Conservation (phyloP, 2,888 invertebrate species). For the Biston stratarius region DNA sequence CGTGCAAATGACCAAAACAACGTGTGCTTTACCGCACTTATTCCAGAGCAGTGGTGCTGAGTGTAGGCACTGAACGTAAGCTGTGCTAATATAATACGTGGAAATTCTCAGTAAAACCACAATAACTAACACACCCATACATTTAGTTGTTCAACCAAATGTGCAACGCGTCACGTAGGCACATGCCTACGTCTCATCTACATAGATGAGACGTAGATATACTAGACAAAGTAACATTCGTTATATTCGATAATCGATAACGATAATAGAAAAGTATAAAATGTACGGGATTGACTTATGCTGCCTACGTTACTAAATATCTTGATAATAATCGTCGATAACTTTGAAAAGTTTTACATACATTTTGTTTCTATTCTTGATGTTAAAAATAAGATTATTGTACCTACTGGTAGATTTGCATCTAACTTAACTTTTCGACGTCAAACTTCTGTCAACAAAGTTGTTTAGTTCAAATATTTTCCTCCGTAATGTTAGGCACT, state of each 20-base stretch:
- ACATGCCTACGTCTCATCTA: too few species aligned
- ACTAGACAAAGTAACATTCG: too few species aligned
- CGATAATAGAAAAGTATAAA: too few species aligned
- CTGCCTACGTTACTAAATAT: too few species aligned
- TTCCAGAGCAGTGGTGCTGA: conserved; percentile 37
- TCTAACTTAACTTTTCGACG: neutral
- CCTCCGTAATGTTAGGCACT: neutral
- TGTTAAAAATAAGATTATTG: too few species aligned
- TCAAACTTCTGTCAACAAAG: neutral
- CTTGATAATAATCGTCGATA: too few species aligned
- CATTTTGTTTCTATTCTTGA: too few species aligned
- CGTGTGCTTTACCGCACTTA: conserved; percentile 63
- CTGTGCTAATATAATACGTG: neutral
- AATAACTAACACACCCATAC: neutral
- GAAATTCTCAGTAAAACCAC: conserved; percentile 9
- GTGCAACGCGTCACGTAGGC: neutral
- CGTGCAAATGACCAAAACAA: conserved; percentile 58
- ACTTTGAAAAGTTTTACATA: too few species aligned
- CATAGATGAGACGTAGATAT: too few species aligned
- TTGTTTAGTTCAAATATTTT: neutral
- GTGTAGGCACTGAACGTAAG: neutral
- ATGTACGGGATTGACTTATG: too few species aligned
- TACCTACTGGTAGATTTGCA: neutral
- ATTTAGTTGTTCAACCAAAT: too few species aligned
- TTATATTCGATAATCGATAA: too few species aligned